A percentile compares a stretch with the other conserved stretches of the same genome.
Conservation (phyloP, 2,888 invertebrate species). For the Mythimna lalbum region DNA sequence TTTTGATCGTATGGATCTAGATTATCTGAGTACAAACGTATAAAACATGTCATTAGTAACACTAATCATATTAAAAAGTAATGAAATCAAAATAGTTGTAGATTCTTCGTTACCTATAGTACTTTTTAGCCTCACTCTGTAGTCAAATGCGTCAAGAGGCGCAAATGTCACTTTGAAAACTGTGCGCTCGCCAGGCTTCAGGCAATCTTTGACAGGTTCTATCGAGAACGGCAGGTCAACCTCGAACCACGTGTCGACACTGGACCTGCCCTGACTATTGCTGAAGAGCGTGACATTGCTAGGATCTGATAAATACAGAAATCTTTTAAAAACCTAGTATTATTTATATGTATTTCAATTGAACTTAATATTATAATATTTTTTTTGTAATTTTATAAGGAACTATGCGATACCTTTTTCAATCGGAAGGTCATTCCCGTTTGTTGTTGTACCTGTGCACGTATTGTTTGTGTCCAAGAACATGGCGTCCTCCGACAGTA, state of each 20-base stretch:
- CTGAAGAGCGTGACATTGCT: constrained; percentile 85
- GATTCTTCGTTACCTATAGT: constrained; percentile 77
- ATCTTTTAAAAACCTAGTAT: neutral
- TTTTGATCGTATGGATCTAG: constrained; percentile 90
- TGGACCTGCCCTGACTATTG: constrained; percentile 76
- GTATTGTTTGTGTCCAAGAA: constrained; percentile 20
- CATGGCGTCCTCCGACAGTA: neutral
- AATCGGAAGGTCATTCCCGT: constrained; percentile 20
- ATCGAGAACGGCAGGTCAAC: constrained; percentile 88
- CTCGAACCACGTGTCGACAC: constrained; percentile 87
- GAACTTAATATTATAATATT: neutral
- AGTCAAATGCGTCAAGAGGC: constrained; percentile 90
- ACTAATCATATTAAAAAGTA: neutral
- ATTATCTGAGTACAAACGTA: constrained; percentile 75
- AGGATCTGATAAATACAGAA: constrained; percentile 63
- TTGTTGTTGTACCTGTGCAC: constrained; percentile 30
- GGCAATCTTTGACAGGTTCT: constrained; percentile 82
- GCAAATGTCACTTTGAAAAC: constrained; percentile 89
- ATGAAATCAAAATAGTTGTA: neutral
- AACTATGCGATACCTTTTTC: constrained; percentile 37
- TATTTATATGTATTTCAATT: neutral
- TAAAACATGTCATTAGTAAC: neutral
- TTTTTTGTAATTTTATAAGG: too few relatives aligned
- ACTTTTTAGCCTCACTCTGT: constrained; percentile 83
- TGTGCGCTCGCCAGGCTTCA: constrained; percentile 82